Evolutionary conservation across 2,113 vertebrate genomes (phyloP).

Genomic region (Archocentrus centrarchus): DNA sequence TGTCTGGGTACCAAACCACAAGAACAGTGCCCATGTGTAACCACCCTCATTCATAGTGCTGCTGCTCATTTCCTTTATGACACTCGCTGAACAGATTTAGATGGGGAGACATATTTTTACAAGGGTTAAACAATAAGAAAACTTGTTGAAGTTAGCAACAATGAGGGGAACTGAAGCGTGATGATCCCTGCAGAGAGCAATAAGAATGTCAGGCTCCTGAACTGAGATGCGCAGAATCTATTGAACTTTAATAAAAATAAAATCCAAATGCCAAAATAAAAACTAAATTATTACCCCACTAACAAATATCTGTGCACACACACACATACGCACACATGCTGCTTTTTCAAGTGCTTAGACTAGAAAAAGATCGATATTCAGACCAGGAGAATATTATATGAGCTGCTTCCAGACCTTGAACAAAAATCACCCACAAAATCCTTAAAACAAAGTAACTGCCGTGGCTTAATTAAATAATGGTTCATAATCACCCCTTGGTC

Average conservation of each 20-base stretch:
- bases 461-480: slow-evolving; percentile 19
- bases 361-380: not conserved
- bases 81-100: not conserved
- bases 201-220: not conserved
- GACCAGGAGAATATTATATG: not conserved
- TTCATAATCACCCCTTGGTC: slow-evolving; percentile 13
- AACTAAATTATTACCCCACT: not conserved
- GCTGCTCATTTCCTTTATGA: not conserved
- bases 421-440: slow-evolving; percentile 10
- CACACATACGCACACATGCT: not conserved
- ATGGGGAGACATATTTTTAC: not conserved
- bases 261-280: not conserved
- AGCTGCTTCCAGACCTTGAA: not conserved
- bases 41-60: not conserved
- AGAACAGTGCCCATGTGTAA: not conserved
- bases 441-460: slow-evolving; percentile 14
- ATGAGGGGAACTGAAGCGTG: not conserved
- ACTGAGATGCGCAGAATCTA: not conserved
- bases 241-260: not conserved
- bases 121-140: not conserved
- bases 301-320: not conserved
- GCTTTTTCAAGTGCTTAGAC: not conserved
- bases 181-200: not conserved
- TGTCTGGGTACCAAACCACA: not conserved
- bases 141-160: not conserved